Evolutionary conservation across 2,113 vertebrate genomes (phyloP), one percentile per base, ranked within the genome.

Genomic region (Piaya cayana): DNA sequence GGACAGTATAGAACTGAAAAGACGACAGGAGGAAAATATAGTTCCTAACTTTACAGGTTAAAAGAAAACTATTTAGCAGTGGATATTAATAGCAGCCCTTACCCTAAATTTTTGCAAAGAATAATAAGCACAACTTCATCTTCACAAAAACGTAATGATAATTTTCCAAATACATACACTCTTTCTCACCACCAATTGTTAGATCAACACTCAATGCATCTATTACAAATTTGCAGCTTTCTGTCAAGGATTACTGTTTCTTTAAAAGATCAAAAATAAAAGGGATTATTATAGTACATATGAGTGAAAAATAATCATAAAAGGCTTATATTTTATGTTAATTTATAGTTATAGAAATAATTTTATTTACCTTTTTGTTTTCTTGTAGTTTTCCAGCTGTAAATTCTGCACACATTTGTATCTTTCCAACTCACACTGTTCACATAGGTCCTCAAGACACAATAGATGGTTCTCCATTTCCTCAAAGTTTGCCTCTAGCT

Each of bases 401-500:
- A 98, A 97, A 30, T 96, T 79, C 77, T 99, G 98, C 37, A 98
- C 83, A 15, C 98, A 98, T 92, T 98, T 99, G 83, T 97, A 96
- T 43, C 98, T 98, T 93, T 99, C 98, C 78, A 99, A 97, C 72
- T 99, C 99, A 97, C 98, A 99, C 90, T 98, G 99, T 47, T 96
- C 98, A 94, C 99, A 99, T 5, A 99, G 96, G 11, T 99, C 98
- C 91, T 99, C 99, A 96, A 99, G 98, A 87, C 98, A 98, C 9
- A 98, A 82, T 17, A 99, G 97, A 29, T 98, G 97, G 92, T 97
- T 98, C 97, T 99, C 99, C 96, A 99, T 98, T 94, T 99, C 99
- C 96, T 99, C 98, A 97, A 99, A 99, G 92, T 98, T 98, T 10
- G 98, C 98, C 95, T 99, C 99, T 91, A 99, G 92, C 77, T 98